Conservation (phyloP, 2,888 invertebrate genomes). For the Tortricodes alternella region DNA sequence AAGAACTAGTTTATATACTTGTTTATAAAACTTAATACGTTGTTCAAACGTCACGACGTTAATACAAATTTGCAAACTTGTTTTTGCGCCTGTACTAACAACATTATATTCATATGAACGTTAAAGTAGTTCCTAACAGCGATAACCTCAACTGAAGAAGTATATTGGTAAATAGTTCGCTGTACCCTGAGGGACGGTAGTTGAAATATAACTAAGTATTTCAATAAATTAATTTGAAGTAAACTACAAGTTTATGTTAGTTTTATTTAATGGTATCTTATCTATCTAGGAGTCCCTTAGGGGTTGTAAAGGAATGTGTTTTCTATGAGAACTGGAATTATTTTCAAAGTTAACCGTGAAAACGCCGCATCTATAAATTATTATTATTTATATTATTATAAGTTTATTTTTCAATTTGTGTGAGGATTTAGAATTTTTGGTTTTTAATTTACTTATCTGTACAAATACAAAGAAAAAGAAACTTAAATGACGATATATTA, state of each 20-base stretch:
- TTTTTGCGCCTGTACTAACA: background rate
- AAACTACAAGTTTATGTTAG: constrained; percentile 19
- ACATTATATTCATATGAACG: background rate
- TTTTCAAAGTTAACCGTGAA: no score
- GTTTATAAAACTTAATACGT: background rate
- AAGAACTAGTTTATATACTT: no score
- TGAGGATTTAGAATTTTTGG: no score
- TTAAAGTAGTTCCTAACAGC: background rate
- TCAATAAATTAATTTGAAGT: constrained; percentile 25
- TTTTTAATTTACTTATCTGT: no score
- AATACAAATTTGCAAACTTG: constrained; percentile 3
- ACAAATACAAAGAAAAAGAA: no score
- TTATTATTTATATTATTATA: no score
- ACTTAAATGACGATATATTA: no score
- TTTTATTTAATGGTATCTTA: constrained; percentile 21
- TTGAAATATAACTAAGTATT: constrained; percentile 29
- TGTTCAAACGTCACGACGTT: background rate
- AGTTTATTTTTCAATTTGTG: no score
- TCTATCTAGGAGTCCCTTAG: background rate
- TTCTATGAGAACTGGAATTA: no score
- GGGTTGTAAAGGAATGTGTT: background rate
- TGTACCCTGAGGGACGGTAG: constrained; percentile 12
- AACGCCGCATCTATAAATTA: no score
- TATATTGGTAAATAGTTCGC: constrained; percentile 22
- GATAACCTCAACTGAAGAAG: constrained; percentile 1